phyloP scores from a whole-genome alignment of 2,797 vertebrate species.

The Falco biarmicus region DNA sequence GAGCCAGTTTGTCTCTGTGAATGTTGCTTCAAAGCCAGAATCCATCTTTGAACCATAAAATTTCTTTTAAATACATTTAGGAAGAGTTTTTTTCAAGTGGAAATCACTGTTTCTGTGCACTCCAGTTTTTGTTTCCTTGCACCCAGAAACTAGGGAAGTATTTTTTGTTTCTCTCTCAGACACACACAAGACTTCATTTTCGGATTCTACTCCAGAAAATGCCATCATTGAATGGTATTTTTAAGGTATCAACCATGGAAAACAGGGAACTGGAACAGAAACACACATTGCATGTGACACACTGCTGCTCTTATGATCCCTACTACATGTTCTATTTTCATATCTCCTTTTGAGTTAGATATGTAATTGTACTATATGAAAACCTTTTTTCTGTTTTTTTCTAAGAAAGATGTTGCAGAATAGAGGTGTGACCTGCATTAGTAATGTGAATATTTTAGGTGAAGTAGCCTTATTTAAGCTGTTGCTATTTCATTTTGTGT shows the following conservation, averaged over 20 bases:
- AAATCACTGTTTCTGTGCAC: neutral
- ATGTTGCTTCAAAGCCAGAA: neutral
- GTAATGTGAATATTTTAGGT: neutral
- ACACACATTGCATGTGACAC: neutral
- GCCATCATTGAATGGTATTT: neutral
- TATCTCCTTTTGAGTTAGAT: neutral
- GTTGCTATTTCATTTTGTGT: neutral
- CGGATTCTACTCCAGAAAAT: neutral
- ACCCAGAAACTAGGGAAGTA: neutral
- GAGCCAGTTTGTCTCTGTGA: neutral
- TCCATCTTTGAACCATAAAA: neutral
- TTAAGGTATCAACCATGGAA: neutral
- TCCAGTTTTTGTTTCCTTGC: neutral
- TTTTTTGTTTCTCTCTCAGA: neutral
- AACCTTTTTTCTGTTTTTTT: neutral
- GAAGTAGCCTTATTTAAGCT: slow-evolving; percentile 9
- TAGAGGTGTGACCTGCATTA: neutral
- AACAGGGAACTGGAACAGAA: neutral
- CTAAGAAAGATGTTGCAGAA: neutral
- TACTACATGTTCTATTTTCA: neutral
- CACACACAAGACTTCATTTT: neutral
- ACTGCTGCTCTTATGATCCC: neutral
- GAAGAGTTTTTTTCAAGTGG: neutral
- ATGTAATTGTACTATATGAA: neutral
- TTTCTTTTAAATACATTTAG: neutral